A percentile compares a stretch with the other conserved stretches of the same genome.
Evolutionary conservation across 2,797 vertebrate species (phyloP).

Genomic region (Falco naumanni): DNA sequence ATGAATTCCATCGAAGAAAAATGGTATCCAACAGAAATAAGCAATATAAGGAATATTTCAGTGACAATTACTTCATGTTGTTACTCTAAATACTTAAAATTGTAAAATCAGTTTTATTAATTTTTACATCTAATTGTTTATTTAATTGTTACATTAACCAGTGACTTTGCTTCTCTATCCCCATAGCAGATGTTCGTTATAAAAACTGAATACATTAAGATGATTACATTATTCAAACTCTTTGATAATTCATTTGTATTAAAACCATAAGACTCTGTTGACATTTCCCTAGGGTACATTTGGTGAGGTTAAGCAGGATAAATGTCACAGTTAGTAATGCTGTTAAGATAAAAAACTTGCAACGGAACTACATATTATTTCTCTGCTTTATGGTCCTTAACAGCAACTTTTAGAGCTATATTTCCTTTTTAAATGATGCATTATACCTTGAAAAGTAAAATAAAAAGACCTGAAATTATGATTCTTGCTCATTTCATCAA

Average conservation of each 20-base stretch:
- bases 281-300: conserved; percentile 73
- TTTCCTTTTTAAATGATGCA: conserved; percentile 63
- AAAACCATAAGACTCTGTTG: conserved; percentile 70
- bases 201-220: conserved; percentile 67
- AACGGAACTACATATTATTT: conserved; percentile 55
- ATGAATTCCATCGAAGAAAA: background rate
- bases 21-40: background rate
- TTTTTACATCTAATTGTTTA: conserved; percentile 51
- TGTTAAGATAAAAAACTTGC: conserved; percentile 67
- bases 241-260: conserved; percentile 74
- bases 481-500: conserved; percentile 11
- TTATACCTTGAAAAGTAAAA: conserved; percentile 48
- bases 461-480: conserved; percentile 19
- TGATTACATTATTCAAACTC: conserved; percentile 69
- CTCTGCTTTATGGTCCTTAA: conserved; percentile 59
- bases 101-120: background rate
- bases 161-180: conserved; percentile 49
- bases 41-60: background rate
- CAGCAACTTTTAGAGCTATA: conserved; percentile 56
- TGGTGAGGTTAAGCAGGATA: conserved; percentile 76
- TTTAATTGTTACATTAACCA: conserved; percentile 49
- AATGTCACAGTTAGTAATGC: conserved; percentile 76
- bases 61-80: background rate
- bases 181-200: conserved; percentile 61
- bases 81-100: conserved; percentile 8